phyloP scores from a whole-genome alignment of 37 sponge, comb jelly and placozoan genomes.

The Lycopodina hypogea region DNA sequence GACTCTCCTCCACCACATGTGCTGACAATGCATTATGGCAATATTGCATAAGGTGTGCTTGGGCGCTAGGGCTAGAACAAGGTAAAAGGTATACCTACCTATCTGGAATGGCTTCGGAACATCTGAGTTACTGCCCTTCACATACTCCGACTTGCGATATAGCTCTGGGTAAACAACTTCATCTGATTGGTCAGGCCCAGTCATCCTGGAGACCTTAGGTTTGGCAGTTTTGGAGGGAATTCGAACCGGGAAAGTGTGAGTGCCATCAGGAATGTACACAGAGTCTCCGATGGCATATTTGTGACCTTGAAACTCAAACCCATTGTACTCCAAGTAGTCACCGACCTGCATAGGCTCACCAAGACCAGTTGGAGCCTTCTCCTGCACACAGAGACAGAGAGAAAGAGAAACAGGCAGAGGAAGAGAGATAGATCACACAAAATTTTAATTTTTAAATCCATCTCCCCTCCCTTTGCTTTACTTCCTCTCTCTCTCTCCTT shows the following conservation, averaged over 20 bases:
- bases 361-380: background rate
- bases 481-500: background rate
- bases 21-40: too few relatives aligned
- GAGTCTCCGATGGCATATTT: slow-evolving; percentile 55
- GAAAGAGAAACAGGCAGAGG: background rate
- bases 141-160: slow-evolving; percentile 86
- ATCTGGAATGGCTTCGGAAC: slow-evolving; percentile 82
- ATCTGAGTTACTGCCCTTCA: slow-evolving; percentile 83
- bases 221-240: background rate
- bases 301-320: slow-evolving; percentile 30
- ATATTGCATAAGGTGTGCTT: too few relatives aligned
- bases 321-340: background rate
- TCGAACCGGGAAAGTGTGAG: slow-evolving; percentile 51
- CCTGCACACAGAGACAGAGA: background rate
- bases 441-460: background rate
- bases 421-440: background rate
- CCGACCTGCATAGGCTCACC: background rate
- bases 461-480: too few relatives aligned
- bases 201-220: background rate
- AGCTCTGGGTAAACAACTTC: slow-evolving; percentile 71
- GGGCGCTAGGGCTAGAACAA: too few relatives aligned
- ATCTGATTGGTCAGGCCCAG: slow-evolving; percentile 12
- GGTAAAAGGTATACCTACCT: slow-evolving; percentile 34
- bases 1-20: too few relatives aligned
- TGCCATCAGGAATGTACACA: slow-evolving; percentile 69